Percentiles rank a stretch among this genome's conserved stretches.
phyloP scores from a whole-genome alignment of 2,888 invertebrate species.

The Epistrophe eligans region DNA sequence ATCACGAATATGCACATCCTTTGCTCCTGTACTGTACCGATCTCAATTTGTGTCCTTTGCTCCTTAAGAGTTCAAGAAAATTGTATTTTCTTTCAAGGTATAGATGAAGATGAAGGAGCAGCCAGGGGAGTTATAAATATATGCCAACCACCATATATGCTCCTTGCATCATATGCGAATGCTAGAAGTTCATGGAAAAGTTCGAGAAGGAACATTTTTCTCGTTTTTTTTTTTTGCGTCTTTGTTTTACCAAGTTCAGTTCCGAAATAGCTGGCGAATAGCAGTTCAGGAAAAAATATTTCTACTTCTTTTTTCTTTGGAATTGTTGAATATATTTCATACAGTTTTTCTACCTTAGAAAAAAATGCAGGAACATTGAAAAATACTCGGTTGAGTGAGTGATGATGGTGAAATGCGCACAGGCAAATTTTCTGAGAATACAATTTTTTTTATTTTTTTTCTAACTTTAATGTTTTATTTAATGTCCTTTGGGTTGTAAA shows the following conservation, averaged over 20 bases:
- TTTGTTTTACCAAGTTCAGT: slow-evolving; percentile 37
- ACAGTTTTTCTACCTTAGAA: slow-evolving; percentile 1
- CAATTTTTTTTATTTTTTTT: not conserved
- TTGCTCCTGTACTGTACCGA: slow-evolving; percentile 55
- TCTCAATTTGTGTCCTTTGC: slow-evolving; percentile 58
- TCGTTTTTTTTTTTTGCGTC: slow-evolving; percentile 16
- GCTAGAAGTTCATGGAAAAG: slow-evolving; percentile 61
- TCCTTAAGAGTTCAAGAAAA: slow-evolving; percentile 63
- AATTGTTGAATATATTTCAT: slow-evolving; percentile 52
- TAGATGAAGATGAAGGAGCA: not conserved
- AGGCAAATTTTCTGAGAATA: slow-evolving; percentile 49
- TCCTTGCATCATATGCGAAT: slow-evolving; percentile 30
- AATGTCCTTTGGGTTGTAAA: slow-evolving; percentile 66
- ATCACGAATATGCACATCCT: slow-evolving; percentile 24
- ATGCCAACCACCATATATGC: not conserved
- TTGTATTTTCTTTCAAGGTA: slow-evolving; percentile 24
- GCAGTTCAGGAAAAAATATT: slow-evolving; percentile 13
- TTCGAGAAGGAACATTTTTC: slow-evolving; percentile 35
- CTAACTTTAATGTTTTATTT: slow-evolving; percentile 59
- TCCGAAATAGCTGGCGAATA: slow-evolving; percentile 14
- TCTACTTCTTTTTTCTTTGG: slow-evolving; percentile 31
- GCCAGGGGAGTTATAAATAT: not conserved
- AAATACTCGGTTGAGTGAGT: slow-evolving; percentile 27
- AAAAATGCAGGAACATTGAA: slow-evolving; percentile 10
- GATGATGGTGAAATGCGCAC: slow-evolving; percentile 9